Percentiles rank a stretch among this genome's conserved stretches.
Evolutionary conservation across 2,797 vertebrate species (phyloP).

Genomic region (Pteronotus mesoamericanus): DNA sequence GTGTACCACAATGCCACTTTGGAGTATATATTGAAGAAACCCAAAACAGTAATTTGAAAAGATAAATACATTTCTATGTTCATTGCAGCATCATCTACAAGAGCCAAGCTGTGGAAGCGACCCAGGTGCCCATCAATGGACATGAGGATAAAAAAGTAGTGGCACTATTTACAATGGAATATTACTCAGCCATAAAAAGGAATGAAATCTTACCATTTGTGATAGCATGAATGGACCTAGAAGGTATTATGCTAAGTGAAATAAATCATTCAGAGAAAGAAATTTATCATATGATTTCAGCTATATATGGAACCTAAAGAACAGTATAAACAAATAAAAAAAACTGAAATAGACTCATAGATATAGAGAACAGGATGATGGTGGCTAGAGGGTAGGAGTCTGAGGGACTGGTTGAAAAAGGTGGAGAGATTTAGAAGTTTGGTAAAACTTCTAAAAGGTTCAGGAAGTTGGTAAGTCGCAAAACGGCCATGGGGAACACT

Average conservation of each 20-base stretch:
- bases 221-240: not conserved
- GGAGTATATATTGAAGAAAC: no score
- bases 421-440: not conserved
- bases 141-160: not conserved
- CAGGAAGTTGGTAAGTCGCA: no score
- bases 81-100: no score
- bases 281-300: not conserved
- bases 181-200: not conserved
- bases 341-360: not conserved
- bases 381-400: not conserved
- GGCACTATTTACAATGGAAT: not conserved
- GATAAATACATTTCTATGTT: no score
- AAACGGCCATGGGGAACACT: not conserved
- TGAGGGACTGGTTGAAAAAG: not conserved
- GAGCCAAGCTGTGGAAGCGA: no score
- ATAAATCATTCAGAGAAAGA: not conserved
- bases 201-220: not conserved
- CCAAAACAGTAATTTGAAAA: no score
- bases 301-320: not conserved
- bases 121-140: no score
- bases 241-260: not conserved
- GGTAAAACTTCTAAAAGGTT: no score
- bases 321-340: not conserved
- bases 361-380: not conserved
- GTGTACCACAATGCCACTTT: no score